Conservation (phyloP, 2,888 invertebrate species). For the Heliconius ethilla region DNA sequence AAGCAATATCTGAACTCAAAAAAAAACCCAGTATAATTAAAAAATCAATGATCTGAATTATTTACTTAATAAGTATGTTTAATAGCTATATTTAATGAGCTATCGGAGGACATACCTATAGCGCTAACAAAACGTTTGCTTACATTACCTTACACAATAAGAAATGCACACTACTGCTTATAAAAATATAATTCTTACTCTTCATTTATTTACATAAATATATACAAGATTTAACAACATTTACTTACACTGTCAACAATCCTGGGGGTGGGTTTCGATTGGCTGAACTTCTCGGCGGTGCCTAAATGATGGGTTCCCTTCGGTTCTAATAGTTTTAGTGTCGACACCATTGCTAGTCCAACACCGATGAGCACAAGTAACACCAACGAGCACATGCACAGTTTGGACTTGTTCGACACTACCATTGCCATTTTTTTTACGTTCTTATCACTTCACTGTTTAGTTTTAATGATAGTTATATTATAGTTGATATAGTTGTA, state of each 20-base stretch:
- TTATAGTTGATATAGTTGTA: too few relatives aligned
- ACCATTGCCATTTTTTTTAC: conserved; percentile 72
- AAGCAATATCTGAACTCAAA: too few relatives aligned
- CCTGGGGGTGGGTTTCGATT: conserved; percentile 54
- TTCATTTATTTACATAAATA: background rate
- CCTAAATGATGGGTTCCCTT: conserved; percentile 53
- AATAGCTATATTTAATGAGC: too few relatives aligned
- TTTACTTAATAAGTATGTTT: too few relatives aligned
- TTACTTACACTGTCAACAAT: conserved; percentile 59
- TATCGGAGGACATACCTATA: too few relatives aligned
- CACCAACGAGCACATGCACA: conserved; percentile 62
- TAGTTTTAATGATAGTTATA: background rate
- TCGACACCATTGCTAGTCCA: conserved; percentile 63
- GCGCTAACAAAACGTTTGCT: too few relatives aligned
- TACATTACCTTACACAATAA: too few relatives aligned
- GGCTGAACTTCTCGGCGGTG: conserved; percentile 67
- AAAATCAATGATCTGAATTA: too few relatives aligned
- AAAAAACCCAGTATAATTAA: too few relatives aligned
- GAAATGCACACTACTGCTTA: too few relatives aligned
- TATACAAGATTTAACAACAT: background rate
- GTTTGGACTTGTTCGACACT: conserved; percentile 66
- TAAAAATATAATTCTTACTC: too few relatives aligned
- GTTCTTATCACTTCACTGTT: conserved; percentile 31
- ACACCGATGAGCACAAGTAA: conserved; percentile 64
- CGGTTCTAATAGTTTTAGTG: conserved; percentile 54